Conservation (phyloP, 2,888 invertebrate genomes). For the Euproctis similis region DNA sequence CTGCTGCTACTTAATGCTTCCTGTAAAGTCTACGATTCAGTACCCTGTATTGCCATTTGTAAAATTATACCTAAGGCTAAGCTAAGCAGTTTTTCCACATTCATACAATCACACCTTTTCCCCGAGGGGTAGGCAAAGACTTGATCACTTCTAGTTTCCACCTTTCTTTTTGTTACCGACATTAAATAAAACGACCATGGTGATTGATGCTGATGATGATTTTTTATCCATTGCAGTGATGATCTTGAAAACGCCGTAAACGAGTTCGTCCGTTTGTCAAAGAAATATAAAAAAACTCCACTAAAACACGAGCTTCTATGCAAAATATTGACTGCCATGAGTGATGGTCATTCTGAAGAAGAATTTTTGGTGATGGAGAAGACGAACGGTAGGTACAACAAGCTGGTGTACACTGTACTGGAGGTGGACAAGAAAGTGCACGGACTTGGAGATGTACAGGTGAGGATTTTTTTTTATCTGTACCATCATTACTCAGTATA, state of each 20-base stretch:
- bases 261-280: slow-evolving; percentile 67
- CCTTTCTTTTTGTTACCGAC: too few relatives aligned
- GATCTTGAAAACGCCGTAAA: slow-evolving; percentile 69
- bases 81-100: too few relatives aligned
- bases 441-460: slow-evolving; percentile 56
- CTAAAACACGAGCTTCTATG: slow-evolving; percentile 78
- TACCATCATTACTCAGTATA: too few relatives aligned
- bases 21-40: too few relatives aligned
- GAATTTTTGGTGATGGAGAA: slow-evolving; percentile 44
- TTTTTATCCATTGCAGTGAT: slow-evolving; percentile 46
- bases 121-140: too few relatives aligned
- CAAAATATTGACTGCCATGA: slow-evolving; percentile 40
- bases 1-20: too few relatives aligned
- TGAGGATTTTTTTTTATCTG: slow-evolving; percentile 23
- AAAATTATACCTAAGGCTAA: too few relatives aligned
- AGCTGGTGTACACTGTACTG: slow-evolving; percentile 43
- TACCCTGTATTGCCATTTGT: too few relatives aligned
- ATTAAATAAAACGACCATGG: slow-evolving; percentile 1
- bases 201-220: background rate
- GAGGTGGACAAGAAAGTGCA: slow-evolving; percentile 48
- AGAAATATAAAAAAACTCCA: slow-evolving; percentile 77
- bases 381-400: slow-evolving; percentile 35
- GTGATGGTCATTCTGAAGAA: slow-evolving; percentile 49
- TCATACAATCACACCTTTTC: too few relatives aligned
- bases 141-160: too few relatives aligned